Conservation (phyloP, 2,888 invertebrate species). For the Molanna angustata region DNA sequence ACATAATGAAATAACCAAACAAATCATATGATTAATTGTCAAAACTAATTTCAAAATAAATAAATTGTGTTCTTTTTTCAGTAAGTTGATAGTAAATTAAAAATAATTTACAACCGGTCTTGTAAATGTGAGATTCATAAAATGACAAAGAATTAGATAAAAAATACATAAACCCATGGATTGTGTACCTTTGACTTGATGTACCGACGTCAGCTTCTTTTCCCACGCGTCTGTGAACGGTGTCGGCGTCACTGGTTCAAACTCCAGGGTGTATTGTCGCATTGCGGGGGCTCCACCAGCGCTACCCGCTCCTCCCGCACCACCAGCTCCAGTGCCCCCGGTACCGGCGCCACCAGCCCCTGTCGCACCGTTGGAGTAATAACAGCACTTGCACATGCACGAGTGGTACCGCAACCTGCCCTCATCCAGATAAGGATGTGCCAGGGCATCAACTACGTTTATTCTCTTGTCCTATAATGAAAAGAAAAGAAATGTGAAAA, state of each 20-base stretch:
- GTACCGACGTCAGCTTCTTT: conserved; percentile 86
- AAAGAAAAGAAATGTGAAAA: not conserved
- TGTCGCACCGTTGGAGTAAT: conserved; percentile 66
- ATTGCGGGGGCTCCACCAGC: conserved; percentile 54
- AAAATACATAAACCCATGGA: not conserved
- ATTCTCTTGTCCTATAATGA: conserved; percentile 96
- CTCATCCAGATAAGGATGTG: conserved; percentile 97
- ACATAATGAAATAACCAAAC: too few relatives aligned
- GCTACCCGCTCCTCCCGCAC: conserved; percentile 40
- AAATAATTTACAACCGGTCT: too few relatives aligned
- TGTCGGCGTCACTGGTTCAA: conserved; percentile 87
- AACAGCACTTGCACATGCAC: conserved; percentile 99
- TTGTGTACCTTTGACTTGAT: conserved; percentile 88
- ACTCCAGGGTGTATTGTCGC: conserved; percentile 87
- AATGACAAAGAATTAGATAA: not conserved
- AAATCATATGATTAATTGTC: too few relatives aligned
- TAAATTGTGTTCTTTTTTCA: too few relatives aligned
- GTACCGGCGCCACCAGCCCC: conserved; percentile 41
- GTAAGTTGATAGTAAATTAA: too few relatives aligned
- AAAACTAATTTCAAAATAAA: too few relatives aligned
- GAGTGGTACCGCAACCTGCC: conserved; percentile 98
- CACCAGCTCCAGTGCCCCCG: conserved; percentile 34
- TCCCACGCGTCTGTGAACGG: conserved; percentile 97
- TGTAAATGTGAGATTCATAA: too few relatives aligned
- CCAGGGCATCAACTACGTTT: conserved; percentile 90